A percentile compares a stretch with the other conserved stretches of the same genome.
phyloP scores from a whole-genome alignment of 2,113 vertebrate genomes.

The Lamprologus sp. region DNA sequence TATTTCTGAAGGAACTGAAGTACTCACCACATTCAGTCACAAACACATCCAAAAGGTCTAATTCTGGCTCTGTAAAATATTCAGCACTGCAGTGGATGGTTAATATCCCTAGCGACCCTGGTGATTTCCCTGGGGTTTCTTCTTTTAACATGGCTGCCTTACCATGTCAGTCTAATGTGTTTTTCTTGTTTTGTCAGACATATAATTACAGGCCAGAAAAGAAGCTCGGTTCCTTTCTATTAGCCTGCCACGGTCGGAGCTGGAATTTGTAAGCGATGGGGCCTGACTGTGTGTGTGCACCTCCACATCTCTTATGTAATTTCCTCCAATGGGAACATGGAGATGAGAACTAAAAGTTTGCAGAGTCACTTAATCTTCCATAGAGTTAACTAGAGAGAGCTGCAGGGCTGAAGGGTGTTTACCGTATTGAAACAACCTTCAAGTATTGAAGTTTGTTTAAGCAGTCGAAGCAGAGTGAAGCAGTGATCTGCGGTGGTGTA shows the following conservation, averaged over 20 bases:
- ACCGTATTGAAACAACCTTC: neutral
- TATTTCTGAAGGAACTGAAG: neutral
- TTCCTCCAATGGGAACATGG: neutral
- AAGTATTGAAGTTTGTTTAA: slow-evolving; percentile 4
- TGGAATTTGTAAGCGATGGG: neutral
- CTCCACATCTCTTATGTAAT: slow-evolving; percentile 28
- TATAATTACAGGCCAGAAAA: neutral
- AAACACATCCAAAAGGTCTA: neutral
- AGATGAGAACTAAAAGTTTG: slow-evolving; percentile 19
- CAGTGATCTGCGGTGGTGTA: neutral
- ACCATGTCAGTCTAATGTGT: slow-evolving; percentile 22
- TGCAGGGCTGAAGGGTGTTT: slow-evolving; percentile 22
- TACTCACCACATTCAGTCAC: neutral
- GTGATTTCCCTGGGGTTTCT: neutral
- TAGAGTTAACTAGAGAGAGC: slow-evolving; percentile 4
- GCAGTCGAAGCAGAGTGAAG: neutral
- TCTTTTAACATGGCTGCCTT: neutral
- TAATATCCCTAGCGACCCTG: neutral
- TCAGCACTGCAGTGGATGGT: neutral
- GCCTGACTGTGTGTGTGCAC: neutral
- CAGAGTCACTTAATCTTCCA: slow-evolving; percentile 2
- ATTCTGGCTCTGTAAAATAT: slow-evolving; percentile 42
- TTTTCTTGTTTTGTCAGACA: slow-evolving; percentile 31
- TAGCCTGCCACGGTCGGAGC: neutral
- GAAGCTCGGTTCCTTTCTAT: neutral